A percentile compares a stretch with the other conserved stretches of the same genome.
phyloP scores from a whole-genome alignment of 92 coral and sea anemone species.

The Bergia puertoricense region DNA sequence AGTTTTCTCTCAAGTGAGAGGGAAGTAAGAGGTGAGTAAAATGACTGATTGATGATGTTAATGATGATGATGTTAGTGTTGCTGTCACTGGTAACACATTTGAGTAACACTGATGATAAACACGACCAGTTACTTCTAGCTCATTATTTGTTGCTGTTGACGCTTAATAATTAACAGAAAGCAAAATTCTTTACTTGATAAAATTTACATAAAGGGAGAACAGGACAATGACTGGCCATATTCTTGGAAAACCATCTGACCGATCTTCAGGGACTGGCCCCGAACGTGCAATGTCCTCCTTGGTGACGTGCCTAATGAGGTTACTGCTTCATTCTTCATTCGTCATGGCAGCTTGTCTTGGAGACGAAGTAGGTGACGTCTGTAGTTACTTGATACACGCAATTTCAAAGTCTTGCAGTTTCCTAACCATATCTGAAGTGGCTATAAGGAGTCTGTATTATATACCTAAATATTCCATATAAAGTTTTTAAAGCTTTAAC shows the following conservation, averaged over 20 bases:
- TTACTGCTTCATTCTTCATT: conserved; percentile 45
- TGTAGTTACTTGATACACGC: neutral
- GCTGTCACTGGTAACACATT: no score
- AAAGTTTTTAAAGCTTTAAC: no score
- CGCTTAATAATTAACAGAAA: no score
- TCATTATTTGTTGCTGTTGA: neutral
- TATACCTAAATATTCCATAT: no score
- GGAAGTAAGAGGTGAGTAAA: no score
- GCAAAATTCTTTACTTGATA: neutral
- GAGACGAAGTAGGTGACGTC: conserved; percentile 15
- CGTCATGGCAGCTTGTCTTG: conserved; percentile 41
- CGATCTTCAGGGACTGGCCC: conserved; percentile 28
- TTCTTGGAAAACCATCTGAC: conserved; percentile 35
- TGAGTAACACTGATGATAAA: neutral
- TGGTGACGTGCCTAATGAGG: conserved; percentile 42
- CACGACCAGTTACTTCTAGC: neutral
- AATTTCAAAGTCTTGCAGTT: no score
- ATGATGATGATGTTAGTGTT: neutral
- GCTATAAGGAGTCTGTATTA: no score
- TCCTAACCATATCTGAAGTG: no score
- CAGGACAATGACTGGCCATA: conserved; percentile 46
- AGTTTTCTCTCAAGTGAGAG: no score
- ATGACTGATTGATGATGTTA: neutral
- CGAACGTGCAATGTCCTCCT: conserved; percentile 42
- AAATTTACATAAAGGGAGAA: conserved; percentile 7